Percentiles rank a stretch among this genome's conserved stretches.
Evolutionary conservation across 2,797 vertebrate species (phyloP).

Genomic region (Atherinosoma microstoma): DNA sequence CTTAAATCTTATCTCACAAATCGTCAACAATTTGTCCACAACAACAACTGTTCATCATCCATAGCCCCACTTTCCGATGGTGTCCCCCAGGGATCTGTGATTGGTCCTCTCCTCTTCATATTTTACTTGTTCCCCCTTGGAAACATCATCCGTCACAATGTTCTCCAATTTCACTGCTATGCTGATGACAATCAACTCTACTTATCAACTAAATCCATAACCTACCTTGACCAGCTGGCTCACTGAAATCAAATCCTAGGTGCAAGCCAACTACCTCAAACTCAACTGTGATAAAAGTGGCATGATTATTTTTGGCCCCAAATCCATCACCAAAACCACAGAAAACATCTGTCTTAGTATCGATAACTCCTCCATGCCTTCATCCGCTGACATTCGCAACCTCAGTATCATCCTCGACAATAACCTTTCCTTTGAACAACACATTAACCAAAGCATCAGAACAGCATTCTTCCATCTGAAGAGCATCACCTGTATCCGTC

Average conservation of each 20-base stretch:
- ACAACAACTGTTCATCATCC: neutral
- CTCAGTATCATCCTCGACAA: neutral
- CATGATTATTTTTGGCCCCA: too few relatives aligned
- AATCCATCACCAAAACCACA: too few relatives aligned
- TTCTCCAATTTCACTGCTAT: neutral
- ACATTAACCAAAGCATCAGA: neutral
- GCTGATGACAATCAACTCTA: neutral
- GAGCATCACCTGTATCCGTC: too few relatives aligned
- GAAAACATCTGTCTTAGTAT: too few relatives aligned
- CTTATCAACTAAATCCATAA: neutral
- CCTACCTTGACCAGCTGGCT: too few relatives aligned
- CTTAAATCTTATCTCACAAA: slow-evolving; percentile 9
- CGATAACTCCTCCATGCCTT: too few relatives aligned
- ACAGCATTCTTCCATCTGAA: too few relatives aligned
- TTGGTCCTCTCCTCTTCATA: neutral
- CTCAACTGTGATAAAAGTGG: too few relatives aligned
- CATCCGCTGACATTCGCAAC: neutral
- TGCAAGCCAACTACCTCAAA: too few relatives aligned
- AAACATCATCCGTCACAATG: neutral
- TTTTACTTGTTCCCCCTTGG: neutral
- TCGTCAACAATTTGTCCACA: neutral
- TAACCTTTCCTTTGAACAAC: neutral
- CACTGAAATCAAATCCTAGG: too few relatives aligned
- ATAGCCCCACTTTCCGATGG: neutral
- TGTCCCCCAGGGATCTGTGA: neutral